Percentiles rank a stretch among this genome's conserved stretches.
These are phyloP conservation scores for Indicator indicator DNA, from an alignment of 2,113 vertebrate species.

Conservation along the genomic window DNA sequence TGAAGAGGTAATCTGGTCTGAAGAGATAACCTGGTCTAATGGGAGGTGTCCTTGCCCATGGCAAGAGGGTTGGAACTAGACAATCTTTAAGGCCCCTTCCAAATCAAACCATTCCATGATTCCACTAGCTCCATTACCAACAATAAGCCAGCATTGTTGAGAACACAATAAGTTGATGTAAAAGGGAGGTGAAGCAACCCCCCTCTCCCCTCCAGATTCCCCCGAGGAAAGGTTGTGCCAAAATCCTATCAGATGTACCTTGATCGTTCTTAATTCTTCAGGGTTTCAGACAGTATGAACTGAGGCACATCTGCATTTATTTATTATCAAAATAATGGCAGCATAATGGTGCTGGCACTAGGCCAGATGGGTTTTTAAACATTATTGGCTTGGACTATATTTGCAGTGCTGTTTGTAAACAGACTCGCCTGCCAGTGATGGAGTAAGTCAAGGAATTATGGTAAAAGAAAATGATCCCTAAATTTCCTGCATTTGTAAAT, in stretches of 20 bases:
- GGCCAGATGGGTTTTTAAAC: not conserved
- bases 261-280: constrained; percentile 23
- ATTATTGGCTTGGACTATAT: not conserved
- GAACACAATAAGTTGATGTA: constrained; percentile 10
- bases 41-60: too few species aligned
- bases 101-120: too few species aligned
- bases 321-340: constrained; percentile 53
- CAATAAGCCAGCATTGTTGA: constrained; percentile 4
- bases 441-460: constrained; percentile 10
- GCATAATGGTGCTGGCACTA: constrained; percentile 28
- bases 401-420: not conserved
- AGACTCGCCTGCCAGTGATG: not conserved
- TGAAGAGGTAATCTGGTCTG: not conserved
- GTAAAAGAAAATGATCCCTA: not conserved
- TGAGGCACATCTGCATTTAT: constrained; percentile 49
- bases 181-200: constrained; percentile 29
- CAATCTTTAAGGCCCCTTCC: too few species aligned
- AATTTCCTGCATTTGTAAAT: not conserved
- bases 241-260: constrained; percentile 36
- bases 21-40: not conserved
- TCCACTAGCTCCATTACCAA: not conserved
- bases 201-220: constrained; percentile 19
- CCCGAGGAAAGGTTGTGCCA: not conserved
- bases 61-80: too few species aligned
- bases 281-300: constrained; percentile 22